Evolutionary conservation across 1,140 invertebrate genomes (phyloP).

Genomic region (Subanguina moxae): DNA sequence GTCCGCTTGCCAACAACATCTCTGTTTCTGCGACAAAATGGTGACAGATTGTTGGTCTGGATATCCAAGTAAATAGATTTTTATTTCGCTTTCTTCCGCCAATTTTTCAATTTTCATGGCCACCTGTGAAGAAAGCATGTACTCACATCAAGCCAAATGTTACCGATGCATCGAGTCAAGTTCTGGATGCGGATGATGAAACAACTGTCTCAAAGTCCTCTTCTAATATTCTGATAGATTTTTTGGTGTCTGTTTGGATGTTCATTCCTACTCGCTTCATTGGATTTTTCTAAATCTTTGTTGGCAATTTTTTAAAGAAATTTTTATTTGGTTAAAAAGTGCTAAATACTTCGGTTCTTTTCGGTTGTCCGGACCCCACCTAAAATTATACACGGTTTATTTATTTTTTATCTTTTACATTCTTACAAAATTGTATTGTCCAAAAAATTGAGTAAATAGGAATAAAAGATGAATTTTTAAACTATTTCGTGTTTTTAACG

Average conservation of each 20-base stretch:
- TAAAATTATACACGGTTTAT: too few relatives aligned
- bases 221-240: background rate
- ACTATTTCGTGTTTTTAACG: too few relatives aligned
- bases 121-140: background rate
- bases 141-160: background rate
- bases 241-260: constrained; percentile 2
- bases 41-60: background rate
- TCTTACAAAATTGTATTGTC: too few relatives aligned
- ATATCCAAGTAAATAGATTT: background rate
- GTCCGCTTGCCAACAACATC: background rate
- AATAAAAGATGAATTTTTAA: too few relatives aligned
- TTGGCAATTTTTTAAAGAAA: background rate
- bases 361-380: too few relatives aligned
- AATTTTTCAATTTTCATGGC: background rate
- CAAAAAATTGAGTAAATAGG: too few relatives aligned
- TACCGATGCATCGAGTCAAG: background rate
- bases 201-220: background rate
- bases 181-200: too few relatives aligned
- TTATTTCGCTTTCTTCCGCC: too few relatives aligned
- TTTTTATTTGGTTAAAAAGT: too few relatives aligned
- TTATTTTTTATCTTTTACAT: too few relatives aligned
- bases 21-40: constrained; percentile 1
- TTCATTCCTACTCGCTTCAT: background rate
- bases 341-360: too few relatives aligned
- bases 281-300: background rate